Evolutionary conservation across 1,140 invertebrate species (phyloP).

Genomic region (Melipona quadrifasciata): DNA sequence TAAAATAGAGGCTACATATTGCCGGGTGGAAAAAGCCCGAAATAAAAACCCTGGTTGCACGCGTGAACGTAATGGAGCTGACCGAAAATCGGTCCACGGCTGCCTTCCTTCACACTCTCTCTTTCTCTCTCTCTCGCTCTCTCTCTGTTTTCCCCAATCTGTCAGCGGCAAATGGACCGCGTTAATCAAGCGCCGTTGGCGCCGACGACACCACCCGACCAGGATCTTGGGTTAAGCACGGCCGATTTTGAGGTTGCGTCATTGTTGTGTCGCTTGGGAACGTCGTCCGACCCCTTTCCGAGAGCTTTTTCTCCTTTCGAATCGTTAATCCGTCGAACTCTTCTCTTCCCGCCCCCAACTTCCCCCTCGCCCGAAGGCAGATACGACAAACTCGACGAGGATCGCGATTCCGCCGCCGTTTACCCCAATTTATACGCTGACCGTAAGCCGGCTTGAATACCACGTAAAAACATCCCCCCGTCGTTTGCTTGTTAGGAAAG

Average conservation of each 20-base stretch:
- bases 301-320: slow-evolving; percentile 12
- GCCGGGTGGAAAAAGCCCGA: neutral
- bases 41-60: slow-evolving; percentile 22
- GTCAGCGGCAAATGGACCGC: slow-evolving; percentile 13
- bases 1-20: slow-evolving; percentile 39
- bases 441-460: slow-evolving; percentile 62
- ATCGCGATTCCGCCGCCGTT: slow-evolving; percentile 31
- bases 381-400: slow-evolving; percentile 27
- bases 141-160: slow-evolving; percentile 30
- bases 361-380: too few relatives aligned
- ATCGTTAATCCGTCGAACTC: neutral
- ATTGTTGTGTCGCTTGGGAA: slow-evolving; percentile 59
- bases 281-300: slow-evolving; percentile 1
- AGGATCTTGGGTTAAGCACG: neutral
- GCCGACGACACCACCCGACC: neutral
- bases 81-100: neutral
- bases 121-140: neutral
- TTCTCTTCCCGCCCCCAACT: too few relatives aligned
- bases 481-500: slow-evolving; percentile 28
- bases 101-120: neutral
- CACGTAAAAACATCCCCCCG: slow-evolving; percentile 46
- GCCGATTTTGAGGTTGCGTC: slow-evolving; percentile 68
- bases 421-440: slow-evolving; percentile 67
- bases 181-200: slow-evolving; percentile 26
- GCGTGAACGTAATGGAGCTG: neutral